These are phyloP conservation scores for Glyphotaelius pellucidus DNA, from an alignment of 2,888 invertebrate species.

Conservation along the genomic window DNA sequence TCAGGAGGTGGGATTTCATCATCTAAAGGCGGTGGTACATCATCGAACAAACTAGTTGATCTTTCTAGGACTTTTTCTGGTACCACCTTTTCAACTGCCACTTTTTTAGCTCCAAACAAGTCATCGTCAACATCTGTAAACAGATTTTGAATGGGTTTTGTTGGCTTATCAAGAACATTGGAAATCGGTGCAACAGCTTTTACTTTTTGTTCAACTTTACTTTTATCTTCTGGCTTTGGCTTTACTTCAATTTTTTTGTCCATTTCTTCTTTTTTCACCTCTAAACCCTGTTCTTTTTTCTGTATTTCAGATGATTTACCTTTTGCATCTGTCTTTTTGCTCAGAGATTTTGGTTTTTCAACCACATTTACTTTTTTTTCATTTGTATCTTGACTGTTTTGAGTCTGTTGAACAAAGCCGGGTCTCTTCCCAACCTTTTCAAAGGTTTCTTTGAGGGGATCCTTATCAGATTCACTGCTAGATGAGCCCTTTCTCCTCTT, in stretches of 20 bases:
- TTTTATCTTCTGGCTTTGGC: background rate
- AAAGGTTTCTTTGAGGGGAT: constrained; percentile 27
- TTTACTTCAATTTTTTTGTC: background rate
- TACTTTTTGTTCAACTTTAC: background rate
- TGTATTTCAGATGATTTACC: background rate
- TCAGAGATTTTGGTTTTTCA: background rate
- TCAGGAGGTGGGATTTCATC: constrained; percentile 19
- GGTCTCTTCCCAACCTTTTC: background rate
- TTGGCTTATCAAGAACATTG: background rate
- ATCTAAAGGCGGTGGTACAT: constrained; percentile 58
- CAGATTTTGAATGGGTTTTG: background rate
- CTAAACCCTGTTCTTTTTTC: background rate
- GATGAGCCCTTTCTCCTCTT: constrained; percentile 70
- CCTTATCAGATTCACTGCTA: constrained; percentile 67
- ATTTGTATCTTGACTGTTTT: background rate
- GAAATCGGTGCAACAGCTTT: background rate
- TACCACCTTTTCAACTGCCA: background rate
- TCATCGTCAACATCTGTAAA: constrained; percentile 22
- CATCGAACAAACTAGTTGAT: constrained; percentile 53
- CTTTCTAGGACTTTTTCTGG: constrained; percentile 22
- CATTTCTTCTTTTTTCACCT: background rate
- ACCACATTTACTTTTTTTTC: constrained; percentile 6
- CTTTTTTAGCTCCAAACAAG: constrained; percentile 11
- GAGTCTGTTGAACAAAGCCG: background rate
- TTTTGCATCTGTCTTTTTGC: background rate